A percentile compares a stretch with the other conserved stretches of the same genome.
These are phyloP conservation scores for Drosophila busckii DNA, from an alignment of 1,140 invertebrate species.

Conservation along the genomic window DNA sequence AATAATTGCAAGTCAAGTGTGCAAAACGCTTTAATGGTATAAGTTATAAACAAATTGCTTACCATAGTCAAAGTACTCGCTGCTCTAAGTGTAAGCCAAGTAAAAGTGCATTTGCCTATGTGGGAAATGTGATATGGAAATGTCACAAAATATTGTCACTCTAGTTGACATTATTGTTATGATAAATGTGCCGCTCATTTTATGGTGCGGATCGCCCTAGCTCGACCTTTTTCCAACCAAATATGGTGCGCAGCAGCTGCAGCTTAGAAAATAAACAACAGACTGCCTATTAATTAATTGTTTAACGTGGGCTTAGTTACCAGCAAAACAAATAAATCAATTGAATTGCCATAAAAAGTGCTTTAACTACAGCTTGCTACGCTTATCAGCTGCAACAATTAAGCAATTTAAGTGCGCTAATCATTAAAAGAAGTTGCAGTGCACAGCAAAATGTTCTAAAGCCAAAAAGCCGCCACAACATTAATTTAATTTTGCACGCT, in stretches of 20 bases:
- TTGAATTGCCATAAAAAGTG: constrained; percentile 48
- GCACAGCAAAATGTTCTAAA: not conserved
- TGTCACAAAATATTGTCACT: constrained; percentile 27
- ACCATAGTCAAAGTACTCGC: not conserved
- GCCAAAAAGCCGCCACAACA: not conserved
- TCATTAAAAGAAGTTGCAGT: constrained; percentile 9
- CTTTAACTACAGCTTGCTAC: not conserved
- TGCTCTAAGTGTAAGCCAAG: no score
- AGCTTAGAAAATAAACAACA: no score
- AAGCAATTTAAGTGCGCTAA: constrained; percentile 38
- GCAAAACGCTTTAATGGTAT: no score
- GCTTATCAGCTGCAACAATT: constrained; percentile 16
- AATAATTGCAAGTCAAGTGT: no score
- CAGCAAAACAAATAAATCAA: constrained; percentile 56
- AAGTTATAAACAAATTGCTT: no score
- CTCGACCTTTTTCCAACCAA: constrained; percentile 25
- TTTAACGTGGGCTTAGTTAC: constrained; percentile 42
- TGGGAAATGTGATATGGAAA: constrained; percentile 22
- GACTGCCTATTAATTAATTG: constrained; percentile 57
- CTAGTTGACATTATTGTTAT: constrained; percentile 11
- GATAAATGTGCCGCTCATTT: constrained; percentile 16
- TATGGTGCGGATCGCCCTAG: no score
- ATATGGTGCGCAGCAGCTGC: no score
- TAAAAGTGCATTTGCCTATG: no score
- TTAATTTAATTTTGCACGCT: constrained; percentile 43